Evolutionary conservation across 1,140 invertebrate genomes (phyloP), one percentile per base, ranked within the genome.

Genomic region (Stenopsyche tienmushanensis): DNA sequence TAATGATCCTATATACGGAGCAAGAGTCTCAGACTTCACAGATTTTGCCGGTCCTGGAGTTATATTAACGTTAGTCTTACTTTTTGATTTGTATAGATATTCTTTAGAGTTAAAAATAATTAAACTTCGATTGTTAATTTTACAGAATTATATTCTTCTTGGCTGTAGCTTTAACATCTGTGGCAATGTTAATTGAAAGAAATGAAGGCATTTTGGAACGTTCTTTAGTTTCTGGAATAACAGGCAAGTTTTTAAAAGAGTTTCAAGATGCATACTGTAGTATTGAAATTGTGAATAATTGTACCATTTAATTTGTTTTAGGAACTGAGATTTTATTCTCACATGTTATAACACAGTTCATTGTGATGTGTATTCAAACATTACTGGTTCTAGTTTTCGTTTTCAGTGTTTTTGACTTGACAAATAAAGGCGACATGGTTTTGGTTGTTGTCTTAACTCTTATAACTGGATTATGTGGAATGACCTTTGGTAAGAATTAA

Each of bases 31-130:
- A 0, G 93, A 91, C 71, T 96, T 97, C 73, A 96, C 93, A 0
- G 92, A 97, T 74, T 98, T 97, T 74, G 94, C 95, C 71, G 94
- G 94, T 2, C 94, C 94, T 17, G 94, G 95, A 66, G 87, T 97
- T 44, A 94, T 97, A 71, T 78, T 97, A 66, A 95, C 90, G 90
- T 93, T 78, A 86, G 85, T 76, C 25, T 15, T n/a, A 49, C 49
- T 55, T 42, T 0, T 50, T 3, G 49, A 62, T n/a, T n/a, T n/a
- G n/a, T 9, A 13, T 49, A 62, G n/a, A 65, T 29, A 64, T 62
- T 34, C 29, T 53, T n/a, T 18, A 8, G 13, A 15, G 1, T 26
- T 55, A 3, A 3, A 55, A 8, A 55, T 26, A 1, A 55, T 50
- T 50, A 5, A 54, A n/a, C 24, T 29, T 20, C n/a, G 18, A 24